Conservation (phyloP, 2,888 invertebrate species). For the Diplolepis rosae region DNA sequence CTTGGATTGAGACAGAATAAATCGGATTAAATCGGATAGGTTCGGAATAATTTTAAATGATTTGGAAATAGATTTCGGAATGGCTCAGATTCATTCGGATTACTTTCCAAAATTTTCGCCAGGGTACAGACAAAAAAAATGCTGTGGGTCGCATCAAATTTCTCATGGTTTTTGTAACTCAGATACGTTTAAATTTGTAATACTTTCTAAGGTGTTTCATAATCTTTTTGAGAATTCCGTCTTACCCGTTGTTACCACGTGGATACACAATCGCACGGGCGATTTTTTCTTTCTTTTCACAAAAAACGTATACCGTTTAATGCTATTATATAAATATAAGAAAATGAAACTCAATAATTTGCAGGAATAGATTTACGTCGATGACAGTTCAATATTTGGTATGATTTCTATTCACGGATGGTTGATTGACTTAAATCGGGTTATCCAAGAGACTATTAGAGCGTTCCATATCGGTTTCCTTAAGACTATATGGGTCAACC, state of each 20-base stretch:
- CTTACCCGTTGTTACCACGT: not conserved
- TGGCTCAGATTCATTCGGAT: no score
- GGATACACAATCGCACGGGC: not conserved
- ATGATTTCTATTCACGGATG: constrained; percentile 58
- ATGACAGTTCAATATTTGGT: constrained; percentile 45
- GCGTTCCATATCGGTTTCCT: constrained; percentile 28
- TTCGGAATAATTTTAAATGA: no score
- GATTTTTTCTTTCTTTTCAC: not conserved
- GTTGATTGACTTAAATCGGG: constrained; percentile 32
- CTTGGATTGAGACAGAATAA: no score
- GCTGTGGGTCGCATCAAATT: no score
- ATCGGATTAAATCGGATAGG: no score
- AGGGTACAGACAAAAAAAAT: no score
- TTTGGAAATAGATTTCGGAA: no score
- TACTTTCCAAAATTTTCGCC: no score
- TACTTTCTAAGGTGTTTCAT: constrained; percentile 10
- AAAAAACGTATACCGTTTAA: not conserved
- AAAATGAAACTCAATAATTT: not conserved
- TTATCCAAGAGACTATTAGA: not conserved
- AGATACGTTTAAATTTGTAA: not conserved
- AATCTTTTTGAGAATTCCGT: not conserved
- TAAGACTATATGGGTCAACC: no score
- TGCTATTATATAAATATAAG: not conserved
- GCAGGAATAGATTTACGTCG: constrained; percentile 17
- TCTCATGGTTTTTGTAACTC: not conserved